Evolutionary conservation across 2,797 vertebrate genomes (phyloP), one percentile per base, ranked within the genome.

Genomic region (Enteromius radiatus): DNA sequence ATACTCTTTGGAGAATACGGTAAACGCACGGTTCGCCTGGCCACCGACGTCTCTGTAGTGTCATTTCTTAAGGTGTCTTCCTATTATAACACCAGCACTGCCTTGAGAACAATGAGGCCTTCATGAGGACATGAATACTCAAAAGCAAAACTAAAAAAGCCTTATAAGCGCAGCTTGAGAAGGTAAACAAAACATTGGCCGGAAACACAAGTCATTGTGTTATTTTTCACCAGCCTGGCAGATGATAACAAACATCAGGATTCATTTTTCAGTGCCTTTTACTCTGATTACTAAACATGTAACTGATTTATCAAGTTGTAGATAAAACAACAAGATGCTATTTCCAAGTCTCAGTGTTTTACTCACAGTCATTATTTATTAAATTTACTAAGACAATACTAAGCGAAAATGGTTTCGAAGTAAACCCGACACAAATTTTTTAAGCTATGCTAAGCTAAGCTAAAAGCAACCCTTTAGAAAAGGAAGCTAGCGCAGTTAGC

Each of bases 1-100:
- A 85, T 82, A 76, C 80, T 81, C 76, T 68, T 74, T 31, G 79
- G 69, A 81, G 82, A 67, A 41, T 74, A 87, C 76, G 49, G 36
- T 7, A 1, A 70, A 80, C 11, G 43, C n/a, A 52, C 43, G 36
- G 21, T 54, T 52, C 4, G 33, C 28, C n/a, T 8, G 7, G 47
- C 63, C 63, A 54, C n/a, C 21, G 31, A 52, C 47, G 47, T 47
- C 26, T 23, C 52, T 56, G n/a, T 23, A 15, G 5, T 61, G 59
- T 15, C 14, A 17, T 28, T 63, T 63, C 26, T 28, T 61, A 28
- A 61, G 31, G 21, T 23, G 65, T 69, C 64, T 21, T 79, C 45
- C 33, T 38, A 68, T 68, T 68, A 67, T 79, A 78, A n/a, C 5
- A 78, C 61, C 21, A 77, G 26, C 56, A 26, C 3, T 64, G 45